Evolutionary conservation across 2,113 vertebrate genomes (phyloP).

Genomic region (Dipodomys spectabilis): DNA sequence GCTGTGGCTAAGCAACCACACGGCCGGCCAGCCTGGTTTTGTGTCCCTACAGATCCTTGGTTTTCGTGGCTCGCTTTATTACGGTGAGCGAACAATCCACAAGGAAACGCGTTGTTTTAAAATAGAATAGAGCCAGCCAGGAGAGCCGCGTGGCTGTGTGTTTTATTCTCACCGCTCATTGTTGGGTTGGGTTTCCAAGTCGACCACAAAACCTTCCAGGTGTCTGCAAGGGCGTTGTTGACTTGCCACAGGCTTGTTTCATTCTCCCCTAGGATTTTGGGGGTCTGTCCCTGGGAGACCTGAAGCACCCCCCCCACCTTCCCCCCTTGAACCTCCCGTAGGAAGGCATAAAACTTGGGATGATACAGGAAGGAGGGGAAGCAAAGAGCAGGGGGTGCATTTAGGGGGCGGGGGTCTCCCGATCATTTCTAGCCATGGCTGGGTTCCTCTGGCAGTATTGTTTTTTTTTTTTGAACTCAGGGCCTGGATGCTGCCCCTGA

Average conservation of each 20-base stretch:
- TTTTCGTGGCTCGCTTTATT: background rate
- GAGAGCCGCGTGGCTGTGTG: background rate
- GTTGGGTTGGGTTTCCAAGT: conserved; percentile 22
- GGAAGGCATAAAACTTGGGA: conserved; percentile 3
- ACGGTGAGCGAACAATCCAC: background rate
- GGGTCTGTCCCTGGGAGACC: background rate
- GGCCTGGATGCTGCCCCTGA: no score
- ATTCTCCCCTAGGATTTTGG: background rate
- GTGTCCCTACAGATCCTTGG: background rate
- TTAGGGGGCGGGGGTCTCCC: background rate
- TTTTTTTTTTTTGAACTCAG: no score
- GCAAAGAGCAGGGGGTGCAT: background rate
- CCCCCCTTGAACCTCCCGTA: background rate
- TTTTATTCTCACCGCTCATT: background rate
- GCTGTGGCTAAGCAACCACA: no score
- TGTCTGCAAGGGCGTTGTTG: background rate
- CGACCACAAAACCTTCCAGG: background rate
- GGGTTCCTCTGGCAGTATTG: background rate
- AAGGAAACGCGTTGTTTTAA: conserved; percentile 21
- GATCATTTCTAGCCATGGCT: background rate
- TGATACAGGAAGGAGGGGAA: background rate
- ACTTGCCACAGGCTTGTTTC: background rate
- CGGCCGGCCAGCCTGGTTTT: background rate
- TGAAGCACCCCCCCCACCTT: background rate
- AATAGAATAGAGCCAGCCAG: background rate